Base-by-base conservation (phyloP, 2,113 vertebrate genomes). In the Cynoglossus semilaevis region DNA sequence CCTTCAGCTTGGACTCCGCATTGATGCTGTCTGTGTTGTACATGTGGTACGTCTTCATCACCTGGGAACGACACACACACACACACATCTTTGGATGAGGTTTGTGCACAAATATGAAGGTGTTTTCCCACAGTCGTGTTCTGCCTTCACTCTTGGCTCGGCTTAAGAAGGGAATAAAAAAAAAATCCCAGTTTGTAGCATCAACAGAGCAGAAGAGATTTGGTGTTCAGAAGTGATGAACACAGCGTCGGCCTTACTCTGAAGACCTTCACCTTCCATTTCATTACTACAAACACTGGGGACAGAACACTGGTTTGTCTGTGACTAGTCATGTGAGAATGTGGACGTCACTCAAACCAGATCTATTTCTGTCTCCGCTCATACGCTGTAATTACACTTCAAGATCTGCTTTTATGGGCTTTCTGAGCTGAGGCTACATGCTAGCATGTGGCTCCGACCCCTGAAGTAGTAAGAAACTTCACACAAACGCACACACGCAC, bases 41-140 rank as follows among this genome's bases (percentile, higher is more conserved):
- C 91, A 98, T 95, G 82, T 98, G 97, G 86, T 99, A 98, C 0
- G 95, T 98, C 85, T 99, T 99, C 96, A 99, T 99, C 63, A 99
- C 97, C 97, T 99, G 88, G 43, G 75, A 9, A 63, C 51, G 58
- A 58, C n/a, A 35, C 5, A 29, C 2, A 29, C 3, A 29, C n/a
- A n/a, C n/a, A n/a, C 7, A 48, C 18, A 22, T 19, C 12, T 22
- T 22, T 0, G 41, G 58, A 3, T 2, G 45, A 45, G 61, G 50
- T 44, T 51, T 58, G 63, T 16, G 44, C 34, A 51, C 48, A 44
- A 72, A 45, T 50, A 34, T 19, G 7, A n/a, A 15, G 15, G 44
- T 22, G 44, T 5, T 42, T 42, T n/a, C 16, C 36, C 41, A 22
- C 41, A 3, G 19, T 46, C 22, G 3, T 29, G 22, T 29, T 29